Evolutionary conservation across 30 jellyfish, hydroid and myxozoan species (phyloP).

Genomic region (Nemopilema nomurai): DNA sequence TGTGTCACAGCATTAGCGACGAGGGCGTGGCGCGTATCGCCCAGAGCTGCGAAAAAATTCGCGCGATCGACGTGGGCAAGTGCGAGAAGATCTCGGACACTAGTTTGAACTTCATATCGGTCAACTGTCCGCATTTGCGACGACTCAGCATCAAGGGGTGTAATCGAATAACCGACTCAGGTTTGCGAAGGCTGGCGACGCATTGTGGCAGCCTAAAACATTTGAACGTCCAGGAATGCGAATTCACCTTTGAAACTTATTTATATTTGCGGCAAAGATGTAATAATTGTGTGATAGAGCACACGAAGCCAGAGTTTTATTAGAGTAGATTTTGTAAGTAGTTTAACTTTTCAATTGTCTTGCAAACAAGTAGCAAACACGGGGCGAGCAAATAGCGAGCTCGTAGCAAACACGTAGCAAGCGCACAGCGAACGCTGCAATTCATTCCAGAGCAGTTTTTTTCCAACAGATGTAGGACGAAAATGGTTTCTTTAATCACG

Average conservation of each 20-base stretch:
- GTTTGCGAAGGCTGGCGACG: constrained; percentile 76
- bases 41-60: constrained; percentile 57
- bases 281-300: constrained; percentile 72
- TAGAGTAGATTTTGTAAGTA: background rate
- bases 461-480: too few species aligned
- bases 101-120: constrained; percentile 67
- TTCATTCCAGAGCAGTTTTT: too few species aligned
- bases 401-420: too few species aligned
- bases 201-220: constrained; percentile 69
- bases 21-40: constrained; percentile 71
- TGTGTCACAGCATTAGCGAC: constrained; percentile 77
- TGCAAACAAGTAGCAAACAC: too few species aligned
- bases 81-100: constrained; percentile 76
- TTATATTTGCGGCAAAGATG: constrained; percentile 72
- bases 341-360: background rate
- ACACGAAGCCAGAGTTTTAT: constrained; percentile 83
- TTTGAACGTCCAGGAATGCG: constrained; percentile 74
- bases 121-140: constrained; percentile 74
- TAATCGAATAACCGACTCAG: constrained; percentile 75
- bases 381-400: too few species aligned
- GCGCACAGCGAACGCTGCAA: too few species aligned
- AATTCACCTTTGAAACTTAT: constrained; percentile 77
- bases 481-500: too few species aligned
- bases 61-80: constrained; percentile 82
- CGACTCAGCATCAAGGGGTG: constrained; percentile 78